A percentile compares a stretch with the other conserved stretches of the same genome.
These are phyloP conservation scores for Lapara coniferarum DNA, from an alignment of 2,888 invertebrate species.

Conservation along the genomic window DNA sequence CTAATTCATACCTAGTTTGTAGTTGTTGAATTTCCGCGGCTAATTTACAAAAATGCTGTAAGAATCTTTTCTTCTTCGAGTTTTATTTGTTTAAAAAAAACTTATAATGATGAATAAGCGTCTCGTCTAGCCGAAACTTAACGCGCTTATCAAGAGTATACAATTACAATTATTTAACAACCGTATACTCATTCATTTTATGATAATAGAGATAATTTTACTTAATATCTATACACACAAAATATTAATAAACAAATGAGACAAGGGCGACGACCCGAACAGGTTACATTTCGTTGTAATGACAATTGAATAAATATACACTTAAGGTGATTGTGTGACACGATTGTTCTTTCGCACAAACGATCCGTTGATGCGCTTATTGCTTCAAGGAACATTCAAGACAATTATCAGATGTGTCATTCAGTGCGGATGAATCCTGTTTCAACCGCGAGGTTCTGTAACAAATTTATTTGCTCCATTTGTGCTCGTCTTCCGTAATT, in stretches of 20 bases:
- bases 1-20: too few relatives aligned
- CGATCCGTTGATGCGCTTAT: conserved; percentile 18
- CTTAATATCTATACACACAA: background rate
- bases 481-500: conserved; percentile 69
- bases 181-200: conserved; percentile 2
- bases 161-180: conserved; percentile 8
- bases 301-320: conserved; percentile 21
- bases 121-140: too few relatives aligned
- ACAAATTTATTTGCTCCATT: conserved; percentile 65
- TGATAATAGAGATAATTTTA: conserved; percentile 8
- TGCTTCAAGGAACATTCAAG: conserved; percentile 22
- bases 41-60: too few relatives aligned
- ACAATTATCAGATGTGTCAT: conserved; percentile 39
- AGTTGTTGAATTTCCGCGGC: too few relatives aligned
- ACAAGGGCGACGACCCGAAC: conserved; percentile 33
- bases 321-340: conserved; percentile 20
- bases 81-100: too few relatives aligned
- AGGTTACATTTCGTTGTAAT: conserved; percentile 26
- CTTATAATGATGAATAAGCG: too few relatives aligned
- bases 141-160: background rate
- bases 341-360: conserved; percentile 13
- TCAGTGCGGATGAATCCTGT: conserved; percentile 77
- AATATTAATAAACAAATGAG: conserved; percentile 26
- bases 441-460: conserved; percentile 71
- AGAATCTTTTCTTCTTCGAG: too few relatives aligned